Evolutionary conservation across 2,888 invertebrate species (phyloP), one percentile per base, ranked within the genome.

Genomic region (Eumerus sabulonum): DNA sequence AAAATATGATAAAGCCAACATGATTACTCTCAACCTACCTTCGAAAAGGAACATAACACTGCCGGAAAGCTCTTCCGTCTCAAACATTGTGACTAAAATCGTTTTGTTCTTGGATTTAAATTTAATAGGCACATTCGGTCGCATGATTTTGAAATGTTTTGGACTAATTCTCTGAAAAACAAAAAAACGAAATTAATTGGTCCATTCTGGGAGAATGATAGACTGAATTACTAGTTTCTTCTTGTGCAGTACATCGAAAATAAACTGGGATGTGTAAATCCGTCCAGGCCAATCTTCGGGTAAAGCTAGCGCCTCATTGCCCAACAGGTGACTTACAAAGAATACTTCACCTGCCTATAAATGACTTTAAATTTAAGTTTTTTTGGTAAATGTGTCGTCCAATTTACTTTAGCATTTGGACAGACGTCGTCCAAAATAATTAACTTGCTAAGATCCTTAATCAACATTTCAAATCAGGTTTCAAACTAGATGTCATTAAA

Each of bases 11-110:
- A 17, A 12, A 12, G n/a, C n/a, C n/a, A 17, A 4, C 4, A 5
- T 36, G 3, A 12, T 18, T 9, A 44, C 35, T 27, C 7, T 27
- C 3, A 18, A 42, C 17, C 45, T 38, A 74, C 79, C 74, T 45
- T 79, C 64, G 14, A 79, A 79, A 11, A 50, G 40, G n/a, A 64
- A 79, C 64, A 79, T 74, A 7, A 79, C 74, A 44, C 38, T 79
- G 14, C 64, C 54, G 0, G 74, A 59, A 16, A 70, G 45, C n/a
- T 59, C 59, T 14, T 38, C 68, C 0, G 74, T 42, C 44, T 74
- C 68, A 40, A 74, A 79, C 74, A 79, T 70, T 54, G 79, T 79
- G 12, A 74, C 74, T 59, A 48, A 53, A 27, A 79, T 54, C 1
- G 59, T 40, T 51, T 74, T 79, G 1, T 68, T 45, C 12, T 63